Conservation (phyloP, 2,113 vertebrate species). For the Pygoscelis adeliae region DNA sequence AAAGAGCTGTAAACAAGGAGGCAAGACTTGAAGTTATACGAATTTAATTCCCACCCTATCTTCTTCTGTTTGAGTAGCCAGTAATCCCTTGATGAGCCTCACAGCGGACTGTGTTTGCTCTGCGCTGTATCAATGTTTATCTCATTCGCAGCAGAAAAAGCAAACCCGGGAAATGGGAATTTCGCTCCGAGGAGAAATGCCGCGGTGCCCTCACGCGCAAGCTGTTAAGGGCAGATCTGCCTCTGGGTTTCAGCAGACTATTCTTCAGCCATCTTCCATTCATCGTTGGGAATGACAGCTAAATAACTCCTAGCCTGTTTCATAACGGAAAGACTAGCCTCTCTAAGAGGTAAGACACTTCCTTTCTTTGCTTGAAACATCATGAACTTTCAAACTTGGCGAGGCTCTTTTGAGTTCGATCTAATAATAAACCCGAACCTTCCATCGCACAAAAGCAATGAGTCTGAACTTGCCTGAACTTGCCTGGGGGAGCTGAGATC, state of each 20-base stretch:
- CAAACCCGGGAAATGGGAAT: not conserved
- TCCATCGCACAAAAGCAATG: constrained; percentile 32
- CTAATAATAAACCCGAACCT: constrained; percentile 62
- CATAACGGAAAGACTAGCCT: not conserved
- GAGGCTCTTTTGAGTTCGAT: constrained; percentile 36
- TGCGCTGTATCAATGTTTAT: constrained; percentile 5
- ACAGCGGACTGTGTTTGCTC: not conserved
- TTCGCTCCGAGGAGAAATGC: rapidly evolving
- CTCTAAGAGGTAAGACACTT: constrained; percentile 31
- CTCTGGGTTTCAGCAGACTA: not conserved
- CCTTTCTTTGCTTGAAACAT: constrained; percentile 37
- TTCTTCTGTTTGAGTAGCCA: constrained; percentile 25
- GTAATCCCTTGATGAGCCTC: not conserved
- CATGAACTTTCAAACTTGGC: constrained; percentile 67
- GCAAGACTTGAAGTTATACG: not conserved
- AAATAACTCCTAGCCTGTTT: not conserved
- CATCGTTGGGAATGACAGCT: not conserved
- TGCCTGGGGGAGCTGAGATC: constrained; percentile 23
- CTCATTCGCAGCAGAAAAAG: not conserved
- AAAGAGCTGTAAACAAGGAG: not conserved
- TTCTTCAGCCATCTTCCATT: constrained; percentile 29
- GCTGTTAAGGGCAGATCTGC: constrained; percentile 7
- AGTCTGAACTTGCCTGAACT: constrained; percentile 68
- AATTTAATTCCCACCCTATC: not conserved
- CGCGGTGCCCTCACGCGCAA: rapidly evolving